These are phyloP conservation scores for Zaprionus taronus DNA, from an alignment of 1,140 invertebrate genomes.

Conservation along the genomic window DNA sequence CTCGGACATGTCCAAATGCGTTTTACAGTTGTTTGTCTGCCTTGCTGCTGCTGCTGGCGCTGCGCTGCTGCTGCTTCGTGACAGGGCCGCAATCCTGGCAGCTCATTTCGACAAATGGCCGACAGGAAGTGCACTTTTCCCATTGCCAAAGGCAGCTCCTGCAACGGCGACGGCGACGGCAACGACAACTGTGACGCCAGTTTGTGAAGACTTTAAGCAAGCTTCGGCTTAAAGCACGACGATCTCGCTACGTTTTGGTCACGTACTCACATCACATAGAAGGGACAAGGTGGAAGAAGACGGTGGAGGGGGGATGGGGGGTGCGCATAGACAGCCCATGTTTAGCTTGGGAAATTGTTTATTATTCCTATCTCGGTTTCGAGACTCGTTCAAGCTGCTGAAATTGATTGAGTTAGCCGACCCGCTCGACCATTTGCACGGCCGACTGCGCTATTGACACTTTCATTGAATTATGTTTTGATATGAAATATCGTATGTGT, in stretches of 20 bases:
- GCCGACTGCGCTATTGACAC: slow-evolving; percentile 62
- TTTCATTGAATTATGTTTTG: slow-evolving; percentile 75
- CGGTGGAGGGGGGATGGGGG: background rate
- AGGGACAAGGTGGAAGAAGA: background rate
- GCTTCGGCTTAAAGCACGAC: slow-evolving; percentile 15
- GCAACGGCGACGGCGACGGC: background rate
- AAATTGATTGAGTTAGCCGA: slow-evolving; percentile 72
- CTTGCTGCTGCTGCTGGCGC: slow-evolving; percentile 14
- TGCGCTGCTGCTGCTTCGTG: slow-evolving; percentile 47
- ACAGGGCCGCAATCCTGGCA: slow-evolving; percentile 75
- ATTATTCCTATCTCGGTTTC: slow-evolving; percentile 55
- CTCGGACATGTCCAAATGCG: slow-evolving; percentile 73
- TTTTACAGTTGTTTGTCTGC: slow-evolving; percentile 78
- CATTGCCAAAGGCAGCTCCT: slow-evolving; percentile 18
- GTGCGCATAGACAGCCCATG: background rate
- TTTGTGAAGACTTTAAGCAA: slow-evolving; percentile 37
- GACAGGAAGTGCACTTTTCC: slow-evolving; percentile 64
- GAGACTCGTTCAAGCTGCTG: slow-evolving; percentile 40
- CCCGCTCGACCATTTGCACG: slow-evolving; percentile 19
- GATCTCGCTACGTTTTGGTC: slow-evolving; percentile 17
- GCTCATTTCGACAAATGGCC: slow-evolving; percentile 80
- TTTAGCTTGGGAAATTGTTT: slow-evolving; percentile 63
- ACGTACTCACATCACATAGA: slow-evolving; percentile 25
- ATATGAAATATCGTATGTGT: slow-evolving; percentile 53
- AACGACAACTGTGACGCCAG: slow-evolving; percentile 8